phyloP scores from a whole-genome alignment of 2,113 vertebrate genomes.

The Neodon shergylaensis region DNA sequence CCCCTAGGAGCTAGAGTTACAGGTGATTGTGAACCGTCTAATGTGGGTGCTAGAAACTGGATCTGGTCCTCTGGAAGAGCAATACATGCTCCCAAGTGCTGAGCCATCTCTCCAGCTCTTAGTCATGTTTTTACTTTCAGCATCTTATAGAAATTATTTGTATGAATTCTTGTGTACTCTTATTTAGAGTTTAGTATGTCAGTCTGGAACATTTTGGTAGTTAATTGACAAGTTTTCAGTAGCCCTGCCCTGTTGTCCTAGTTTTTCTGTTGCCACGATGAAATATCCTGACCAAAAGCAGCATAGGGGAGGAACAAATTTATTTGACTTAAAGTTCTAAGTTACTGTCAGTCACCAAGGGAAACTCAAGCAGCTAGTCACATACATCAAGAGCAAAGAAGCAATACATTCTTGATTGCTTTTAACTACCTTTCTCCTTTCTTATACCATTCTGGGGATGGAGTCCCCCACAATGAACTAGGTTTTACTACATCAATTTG shows the following conservation, averaged over 20 bases:
- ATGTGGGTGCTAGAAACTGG: neutral
- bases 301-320: neutral
- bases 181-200: neutral
- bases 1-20: neutral
- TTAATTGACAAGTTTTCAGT: conserved; percentile 19
- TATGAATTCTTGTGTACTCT: neutral
- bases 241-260: neutral
- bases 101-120: neutral
- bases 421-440: neutral
- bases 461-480: neutral
- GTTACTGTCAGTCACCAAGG: neutral
- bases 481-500: neutral
- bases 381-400: neutral
- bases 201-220: neutral
- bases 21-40: neutral
- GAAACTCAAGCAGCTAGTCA: neutral
- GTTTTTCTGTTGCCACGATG: neutral
- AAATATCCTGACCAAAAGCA: neutral
- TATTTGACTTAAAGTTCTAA: neutral
- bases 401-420: neutral
- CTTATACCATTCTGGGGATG: neutral
- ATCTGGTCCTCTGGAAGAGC: neutral
- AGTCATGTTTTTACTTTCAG: neutral
- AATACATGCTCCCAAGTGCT: neutral
- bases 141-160: neutral